Conservation (phyloP, 1,140 invertebrate genomes). For the Zaprionus nigranus region DNA sequence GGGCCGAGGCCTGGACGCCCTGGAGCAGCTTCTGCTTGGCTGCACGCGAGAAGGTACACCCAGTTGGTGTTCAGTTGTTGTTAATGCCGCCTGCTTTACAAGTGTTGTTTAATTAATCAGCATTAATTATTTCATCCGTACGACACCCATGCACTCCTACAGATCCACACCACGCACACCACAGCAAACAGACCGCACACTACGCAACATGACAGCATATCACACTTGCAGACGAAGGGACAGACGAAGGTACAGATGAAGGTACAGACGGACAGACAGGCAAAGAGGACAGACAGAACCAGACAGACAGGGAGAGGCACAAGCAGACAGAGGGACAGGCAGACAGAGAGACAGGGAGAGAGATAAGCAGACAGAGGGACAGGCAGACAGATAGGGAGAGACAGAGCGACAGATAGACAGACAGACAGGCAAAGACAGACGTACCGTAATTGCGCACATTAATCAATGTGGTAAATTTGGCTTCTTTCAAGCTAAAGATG, state of each 20-base stretch:
- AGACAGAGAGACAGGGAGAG: background rate
- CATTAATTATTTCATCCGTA: conserved; percentile 54
- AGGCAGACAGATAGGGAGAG: background rate
- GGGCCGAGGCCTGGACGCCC: too few species aligned
- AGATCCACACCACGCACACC: background rate
- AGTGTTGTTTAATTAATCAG: conserved; percentile 58
- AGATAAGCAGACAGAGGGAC: background rate
- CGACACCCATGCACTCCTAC: conserved; percentile 2
- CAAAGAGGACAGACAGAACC: background rate
- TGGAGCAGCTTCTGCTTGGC: background rate
- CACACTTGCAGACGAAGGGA: conserved; percentile 26
- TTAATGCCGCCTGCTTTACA: background rate
- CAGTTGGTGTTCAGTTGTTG: background rate
- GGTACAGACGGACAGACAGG: background rate
- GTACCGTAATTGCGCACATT: conserved; percentile 58
- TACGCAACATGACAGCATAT: conserved; percentile 18
- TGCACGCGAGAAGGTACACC: conserved; percentile 15
- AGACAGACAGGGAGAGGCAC: background rate
- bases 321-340: background rate
- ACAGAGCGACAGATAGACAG: background rate
- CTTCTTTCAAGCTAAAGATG: conserved; percentile 26
- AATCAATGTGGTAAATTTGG: conserved; percentile 48
- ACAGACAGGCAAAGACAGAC: background rate
- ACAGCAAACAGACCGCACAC: conserved; percentile 28
- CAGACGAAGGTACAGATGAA: background rate